Base-by-base conservation (phyloP, 2,113 vertebrate species). In the Gymnogyps californianus region DNA sequence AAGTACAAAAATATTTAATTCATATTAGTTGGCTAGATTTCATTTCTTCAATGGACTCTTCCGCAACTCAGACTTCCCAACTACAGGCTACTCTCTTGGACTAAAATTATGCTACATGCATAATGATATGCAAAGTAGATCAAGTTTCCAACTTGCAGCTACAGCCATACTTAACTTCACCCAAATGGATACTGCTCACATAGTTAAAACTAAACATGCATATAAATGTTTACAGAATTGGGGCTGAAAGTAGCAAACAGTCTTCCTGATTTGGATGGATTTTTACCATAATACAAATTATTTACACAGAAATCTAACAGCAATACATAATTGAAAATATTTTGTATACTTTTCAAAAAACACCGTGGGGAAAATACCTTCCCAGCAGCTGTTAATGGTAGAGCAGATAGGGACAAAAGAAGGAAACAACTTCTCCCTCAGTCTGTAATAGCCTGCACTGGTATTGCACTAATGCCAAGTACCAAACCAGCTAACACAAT, bases 211-310 rank as follows among this genome's bases (percentile, higher is more conserved):
- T 93, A 96, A 97, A 96, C 94, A 96, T 1, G 24, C n/a, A 32
- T 40, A 83, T 66, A 91, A 96, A 94, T 90, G 84, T 97, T 97
- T 96, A 95, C 42, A 97, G 94, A 70, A 83, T 62, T 74, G 51
- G 10, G 74, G 70, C 81, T 79, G 89, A 91, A 96, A 87, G 93
- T 22, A 96, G 74, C 87, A 94, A 96, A 92, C 83, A 62, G 49
- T 85, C 66, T 87, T 87, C 89, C 89, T 85, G 70, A 88, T 91
- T 89, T 87, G 51, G 89, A 85, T 58, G 66, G 70, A 74, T 89
- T 95, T 93, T 94, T 85, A 89, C 91, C 71, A 42, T 66, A 97
- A 94, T 66, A 93, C 80, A 96, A 96, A 96, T 77, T 97, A 96
- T 96, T 97, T 97, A 97, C 75, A 89, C n/a, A 66, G 74, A 87